Conservation (phyloP, 2,797 vertebrate genomes). For the Hemitrygon akajei region DNA sequence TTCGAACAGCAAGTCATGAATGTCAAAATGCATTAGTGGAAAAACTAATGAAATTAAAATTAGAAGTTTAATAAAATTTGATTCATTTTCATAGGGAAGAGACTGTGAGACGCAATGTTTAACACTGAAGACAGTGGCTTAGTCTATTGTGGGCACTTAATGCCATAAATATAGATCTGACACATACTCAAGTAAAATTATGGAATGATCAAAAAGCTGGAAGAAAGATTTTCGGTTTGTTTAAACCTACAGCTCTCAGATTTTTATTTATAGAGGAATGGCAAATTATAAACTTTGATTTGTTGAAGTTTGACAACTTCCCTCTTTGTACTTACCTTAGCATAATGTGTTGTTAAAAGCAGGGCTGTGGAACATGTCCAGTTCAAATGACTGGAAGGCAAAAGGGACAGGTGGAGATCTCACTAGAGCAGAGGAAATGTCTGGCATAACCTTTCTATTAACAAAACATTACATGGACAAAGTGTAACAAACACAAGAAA, state of each 20-base stretch:
- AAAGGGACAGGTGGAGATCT: too few species aligned
- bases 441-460: too few species aligned
- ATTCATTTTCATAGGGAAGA: constrained; percentile 19
- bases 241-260: neutral
- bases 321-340: neutral
- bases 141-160: neutral
- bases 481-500: too few species aligned
- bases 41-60: constrained; percentile 17
- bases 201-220: neutral
- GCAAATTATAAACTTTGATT: neutral
- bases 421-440: too few species aligned
- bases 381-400: too few species aligned
- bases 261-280: neutral
- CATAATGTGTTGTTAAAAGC: too few species aligned
- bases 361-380: too few species aligned
- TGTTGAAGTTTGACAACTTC: neutral
- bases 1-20: neutral
- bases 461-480: too few species aligned
- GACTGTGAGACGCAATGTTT: neutral
- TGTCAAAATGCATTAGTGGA: neutral
- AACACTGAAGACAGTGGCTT: neutral
- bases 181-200: constrained; percentile 6
- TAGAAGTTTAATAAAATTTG: constrained; percentile 5
- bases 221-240: neutral
- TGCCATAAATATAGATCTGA: neutral